Base-by-base conservation (phyloP, 2,797 vertebrate species). In the Pelobates cultripes region DNA sequence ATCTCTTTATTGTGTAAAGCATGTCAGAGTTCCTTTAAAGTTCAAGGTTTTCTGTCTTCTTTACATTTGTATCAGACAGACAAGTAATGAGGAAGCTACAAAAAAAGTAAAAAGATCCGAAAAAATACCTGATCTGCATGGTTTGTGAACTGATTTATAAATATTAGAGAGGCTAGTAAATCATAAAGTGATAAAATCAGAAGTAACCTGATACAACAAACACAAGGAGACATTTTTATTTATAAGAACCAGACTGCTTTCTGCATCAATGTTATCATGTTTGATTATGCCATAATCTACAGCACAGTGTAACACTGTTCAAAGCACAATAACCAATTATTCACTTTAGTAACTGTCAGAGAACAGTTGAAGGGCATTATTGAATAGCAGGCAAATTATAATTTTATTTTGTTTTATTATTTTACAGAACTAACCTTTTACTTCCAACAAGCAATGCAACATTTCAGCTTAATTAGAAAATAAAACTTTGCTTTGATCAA, bases 111-210 rank as follows among this genome's bases (percentile, higher is more conserved):
- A 70, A 61, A 70, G 41, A 61, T 70, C 44, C 17, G 55, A 15
- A 70, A 28, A 28, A 81, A 75, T 15, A 61, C 74, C 17, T 40
- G 17, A 81, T 78, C 61, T 77, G 42, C 42, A 77, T 77, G 70
- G 69, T 73, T 82, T 77, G 75, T 60, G 61, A 60, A 51, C 69
- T 72, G 60, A 72, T 77, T 66, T 82, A 67, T 77, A 82, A 77
- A 72, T 42, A 67, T 72, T 72, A 73, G 61, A 43, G 45, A 15
- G 69, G 40, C 45, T n/a, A 77, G 74, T 82, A 77, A 82, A 82
- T 78, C 75, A 82, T 66, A 82, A 40, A 73, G 77, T 77, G 80
- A 82, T 82, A 82, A 61, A 77, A 82, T 82, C 75, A 77, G 80
- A 67, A 64, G 64, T 73, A 82, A 73, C 70, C 47, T 64, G 28